Evolutionary conservation across 1,140 invertebrate genomes (phyloP).

Genomic region (Portunus trituberculatus): DNA sequence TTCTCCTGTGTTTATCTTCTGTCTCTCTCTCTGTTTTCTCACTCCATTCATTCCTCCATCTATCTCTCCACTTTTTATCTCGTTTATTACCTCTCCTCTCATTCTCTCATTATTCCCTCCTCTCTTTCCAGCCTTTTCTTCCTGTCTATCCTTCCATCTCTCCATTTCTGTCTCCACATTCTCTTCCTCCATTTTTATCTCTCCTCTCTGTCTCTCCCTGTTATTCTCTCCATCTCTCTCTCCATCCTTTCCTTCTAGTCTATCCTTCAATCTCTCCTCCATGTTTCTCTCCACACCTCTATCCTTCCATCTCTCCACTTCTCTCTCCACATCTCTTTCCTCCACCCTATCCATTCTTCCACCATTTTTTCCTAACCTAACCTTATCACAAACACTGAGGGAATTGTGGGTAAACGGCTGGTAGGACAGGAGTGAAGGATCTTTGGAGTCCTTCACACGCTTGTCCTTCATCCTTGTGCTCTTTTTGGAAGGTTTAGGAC

Average conservation of each 20-base stretch:
- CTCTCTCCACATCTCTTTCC: neutral
- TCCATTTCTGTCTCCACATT: neutral
- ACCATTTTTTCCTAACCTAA: too few relatives aligned
- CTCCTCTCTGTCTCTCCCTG: neutral
- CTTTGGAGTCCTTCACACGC: neutral
- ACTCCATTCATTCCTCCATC: too few relatives aligned
- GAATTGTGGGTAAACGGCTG: too few relatives aligned
- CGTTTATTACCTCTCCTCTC: neutral
- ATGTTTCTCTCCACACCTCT: too few relatives aligned
- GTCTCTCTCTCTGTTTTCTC: neutral
- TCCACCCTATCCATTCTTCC: neutral
- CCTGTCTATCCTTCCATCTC: neutral
- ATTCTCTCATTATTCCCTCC: neutral
- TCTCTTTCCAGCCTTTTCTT: neutral
- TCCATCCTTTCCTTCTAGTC: neutral
- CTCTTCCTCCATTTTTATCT: neutral
- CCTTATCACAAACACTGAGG: neutral
- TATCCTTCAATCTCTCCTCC: too few relatives aligned
- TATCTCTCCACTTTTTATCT: too few relatives aligned
- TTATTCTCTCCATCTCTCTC: neutral
- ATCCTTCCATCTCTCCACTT: neutral
- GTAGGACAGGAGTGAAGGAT: too few relatives aligned
- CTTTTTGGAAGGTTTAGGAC: neutral
- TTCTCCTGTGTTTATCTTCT: neutral
- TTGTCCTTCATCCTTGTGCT: neutral